A percentile compares a stretch with the other conserved stretches of the same genome.
These are phyloP conservation scores for Therioaphis trifolii DNA, from an alignment of 2,888 invertebrate species.

Conservation along the genomic window DNA sequence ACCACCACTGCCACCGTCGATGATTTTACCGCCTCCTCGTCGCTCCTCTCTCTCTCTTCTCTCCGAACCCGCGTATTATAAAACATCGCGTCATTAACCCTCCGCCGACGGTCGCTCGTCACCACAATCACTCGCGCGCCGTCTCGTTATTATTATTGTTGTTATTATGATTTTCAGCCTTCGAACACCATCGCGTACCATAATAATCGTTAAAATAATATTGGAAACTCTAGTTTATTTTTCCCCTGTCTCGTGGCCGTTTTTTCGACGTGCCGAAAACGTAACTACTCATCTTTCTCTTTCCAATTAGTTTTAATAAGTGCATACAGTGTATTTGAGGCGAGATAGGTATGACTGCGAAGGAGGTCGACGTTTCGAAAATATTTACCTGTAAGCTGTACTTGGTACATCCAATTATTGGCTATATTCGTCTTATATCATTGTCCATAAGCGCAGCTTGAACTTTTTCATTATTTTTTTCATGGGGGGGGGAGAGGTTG, in stretches of 20 bases:
- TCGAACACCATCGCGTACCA: not conserved
- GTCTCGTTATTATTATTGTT: conserved; percentile 5
- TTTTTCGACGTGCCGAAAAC: not conserved
- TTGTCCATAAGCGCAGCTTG: no score
- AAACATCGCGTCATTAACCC: conserved; percentile 54
- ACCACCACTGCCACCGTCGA: not conserved
- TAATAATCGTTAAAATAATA: not conserved
- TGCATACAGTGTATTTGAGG: not conserved
- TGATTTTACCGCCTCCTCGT: not conserved
- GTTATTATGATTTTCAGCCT: conserved; percentile 4
- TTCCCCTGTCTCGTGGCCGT: no score
- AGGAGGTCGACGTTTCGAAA: not conserved
- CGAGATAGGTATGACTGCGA: not conserved
- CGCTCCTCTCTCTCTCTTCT: not conserved
- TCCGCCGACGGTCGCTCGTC: not conserved
- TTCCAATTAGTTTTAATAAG: not conserved
- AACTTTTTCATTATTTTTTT: no score
- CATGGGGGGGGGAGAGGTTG: no score
- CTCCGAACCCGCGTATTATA: not conserved
- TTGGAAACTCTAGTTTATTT: not conserved
- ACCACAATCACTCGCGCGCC: not conserved
- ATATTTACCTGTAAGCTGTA: not conserved
- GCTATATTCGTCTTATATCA: not conserved
- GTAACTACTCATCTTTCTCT: not conserved
- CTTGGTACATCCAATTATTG: not conserved